Percentiles rank a stretch among this genome's conserved stretches.
Evolutionary conservation across 2,888 invertebrate species (phyloP).

Genomic region (Drosophila histrio): DNA sequence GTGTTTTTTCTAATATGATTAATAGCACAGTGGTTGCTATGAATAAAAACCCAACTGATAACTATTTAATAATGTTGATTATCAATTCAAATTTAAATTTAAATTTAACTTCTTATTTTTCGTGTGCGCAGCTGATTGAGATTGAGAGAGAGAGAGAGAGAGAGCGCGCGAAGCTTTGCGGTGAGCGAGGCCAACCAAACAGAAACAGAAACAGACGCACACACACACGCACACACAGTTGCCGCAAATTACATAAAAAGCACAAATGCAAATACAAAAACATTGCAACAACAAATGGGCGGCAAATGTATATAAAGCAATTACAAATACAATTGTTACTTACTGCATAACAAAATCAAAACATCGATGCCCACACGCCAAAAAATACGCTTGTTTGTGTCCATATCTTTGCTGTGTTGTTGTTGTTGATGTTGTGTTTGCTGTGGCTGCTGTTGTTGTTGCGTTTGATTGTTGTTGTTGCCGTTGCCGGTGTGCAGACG

Average conservation of each 20-base stretch:
- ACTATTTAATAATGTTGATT: background rate
- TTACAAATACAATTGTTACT: conserved; percentile 82
- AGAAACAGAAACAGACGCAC: background rate
- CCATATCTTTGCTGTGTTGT: conserved; percentile 71
- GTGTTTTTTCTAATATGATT: background rate
- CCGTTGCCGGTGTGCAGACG: conserved; percentile 49
- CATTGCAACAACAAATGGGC: conserved; percentile 36
- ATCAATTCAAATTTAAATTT: background rate
- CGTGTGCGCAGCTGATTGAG: conserved; percentile 24
- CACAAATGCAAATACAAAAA: conserved; percentile 29
- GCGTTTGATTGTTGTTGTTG: conserved; percentile 39
- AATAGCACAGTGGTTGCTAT: background rate
- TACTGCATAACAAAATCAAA: conserved; percentile 88
- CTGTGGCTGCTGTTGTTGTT: conserved; percentile 37
- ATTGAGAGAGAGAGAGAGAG: conserved; percentile 11
- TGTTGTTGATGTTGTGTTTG: conserved; percentile 27
- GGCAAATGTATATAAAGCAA: conserved; percentile 12
- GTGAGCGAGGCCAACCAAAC: conserved; percentile 14
- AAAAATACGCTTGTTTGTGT: conserved; percentile 85
- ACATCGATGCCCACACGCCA: conserved; percentile 89
- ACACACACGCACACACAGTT: conserved; percentile 18
- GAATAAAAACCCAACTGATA: background rate
- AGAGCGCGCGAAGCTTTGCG: conserved; percentile 30
- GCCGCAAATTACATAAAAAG: conserved; percentile 37
- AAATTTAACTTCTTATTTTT: background rate